Conservation (phyloP, 1,140 invertebrate genomes). For the Branchinecta lynchi region DNA sequence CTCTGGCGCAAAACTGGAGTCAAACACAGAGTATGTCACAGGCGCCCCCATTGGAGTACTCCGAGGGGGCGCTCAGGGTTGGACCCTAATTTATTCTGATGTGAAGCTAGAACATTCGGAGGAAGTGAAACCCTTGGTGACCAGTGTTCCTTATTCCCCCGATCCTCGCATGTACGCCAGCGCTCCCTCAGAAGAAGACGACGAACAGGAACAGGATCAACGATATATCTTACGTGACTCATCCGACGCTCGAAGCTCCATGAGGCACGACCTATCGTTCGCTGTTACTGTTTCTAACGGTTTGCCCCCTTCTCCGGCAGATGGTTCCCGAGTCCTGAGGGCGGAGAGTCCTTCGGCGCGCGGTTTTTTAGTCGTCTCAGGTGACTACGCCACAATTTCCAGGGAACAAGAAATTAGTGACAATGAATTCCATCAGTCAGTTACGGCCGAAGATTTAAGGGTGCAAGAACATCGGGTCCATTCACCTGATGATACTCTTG, state of each 20-base stretch:
- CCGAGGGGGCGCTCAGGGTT: neutral
- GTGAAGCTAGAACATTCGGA: neutral
- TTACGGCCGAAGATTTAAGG: neutral
- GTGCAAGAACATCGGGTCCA: neutral
- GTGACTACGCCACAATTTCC: neutral
- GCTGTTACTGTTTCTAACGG: neutral
- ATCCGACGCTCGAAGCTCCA: neutral
- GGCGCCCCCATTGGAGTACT: constrained; percentile 5
- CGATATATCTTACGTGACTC: neutral
- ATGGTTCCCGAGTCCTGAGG: neutral
- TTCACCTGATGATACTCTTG: neutral
- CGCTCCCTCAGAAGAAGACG: neutral
- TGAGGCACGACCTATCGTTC: neutral
- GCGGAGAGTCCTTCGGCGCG: neutral
- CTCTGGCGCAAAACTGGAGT: neutral
- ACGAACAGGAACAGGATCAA: neutral
- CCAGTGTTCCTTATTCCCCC: neutral
- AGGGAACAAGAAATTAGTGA: constrained; percentile 1
- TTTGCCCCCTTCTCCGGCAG: neutral
- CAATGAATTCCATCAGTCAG: neutral
- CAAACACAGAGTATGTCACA: neutral
- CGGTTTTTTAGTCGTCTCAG: neutral
- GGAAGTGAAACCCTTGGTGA: neutral
- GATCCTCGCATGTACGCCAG: neutral
- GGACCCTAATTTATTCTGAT: neutral